These are phyloP conservation scores for Ephialtes manifestator DNA, from an alignment of 2,888 invertebrate genomes.

Conservation along the genomic window DNA sequence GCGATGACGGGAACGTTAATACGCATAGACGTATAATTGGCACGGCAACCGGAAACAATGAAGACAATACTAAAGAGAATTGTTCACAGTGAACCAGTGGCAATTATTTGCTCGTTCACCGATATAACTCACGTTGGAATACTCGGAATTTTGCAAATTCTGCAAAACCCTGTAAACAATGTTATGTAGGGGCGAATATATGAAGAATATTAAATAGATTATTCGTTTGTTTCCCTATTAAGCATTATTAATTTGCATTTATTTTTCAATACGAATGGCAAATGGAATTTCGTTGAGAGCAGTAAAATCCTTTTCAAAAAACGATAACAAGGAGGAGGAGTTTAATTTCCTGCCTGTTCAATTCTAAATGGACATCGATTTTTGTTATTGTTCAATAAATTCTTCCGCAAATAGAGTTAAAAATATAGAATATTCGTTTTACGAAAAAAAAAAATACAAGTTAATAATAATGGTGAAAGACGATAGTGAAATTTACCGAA, in stretches of 20 bases:
- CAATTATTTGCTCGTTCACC: not conserved
- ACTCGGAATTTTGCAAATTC: not conserved
- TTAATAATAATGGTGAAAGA: too few relatives aligned
- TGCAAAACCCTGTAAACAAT: not conserved
- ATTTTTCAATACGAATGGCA: not conserved
- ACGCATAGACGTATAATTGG: conserved; percentile 64
- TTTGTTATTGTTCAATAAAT: not conserved
- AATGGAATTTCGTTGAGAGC: not conserved
- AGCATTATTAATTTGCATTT: not conserved
- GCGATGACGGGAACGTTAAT: conserved; percentile 61
- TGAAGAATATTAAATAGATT: conserved; percentile 35
- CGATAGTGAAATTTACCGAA: too few relatives aligned
- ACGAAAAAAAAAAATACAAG: too few relatives aligned
- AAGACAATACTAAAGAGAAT: conserved; percentile 54
- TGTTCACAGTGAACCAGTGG: conserved; percentile 26
- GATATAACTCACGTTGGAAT: not conserved
- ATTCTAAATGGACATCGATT: not conserved
- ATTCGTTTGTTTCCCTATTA: conserved; percentile 20
- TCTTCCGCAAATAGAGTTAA: too few relatives aligned
- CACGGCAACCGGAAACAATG: conserved; percentile 50
- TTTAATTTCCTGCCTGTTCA: not conserved
- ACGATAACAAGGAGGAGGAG: not conserved
- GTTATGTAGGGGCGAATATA: conserved; percentile 19
- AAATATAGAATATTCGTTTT: too few relatives aligned
- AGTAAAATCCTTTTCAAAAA: not conserved